Evolutionary conservation across 2,797 vertebrate genomes (phyloP), one percentile per base, ranked within the genome.

Genomic region (Sebastes steindachneri): DNA sequence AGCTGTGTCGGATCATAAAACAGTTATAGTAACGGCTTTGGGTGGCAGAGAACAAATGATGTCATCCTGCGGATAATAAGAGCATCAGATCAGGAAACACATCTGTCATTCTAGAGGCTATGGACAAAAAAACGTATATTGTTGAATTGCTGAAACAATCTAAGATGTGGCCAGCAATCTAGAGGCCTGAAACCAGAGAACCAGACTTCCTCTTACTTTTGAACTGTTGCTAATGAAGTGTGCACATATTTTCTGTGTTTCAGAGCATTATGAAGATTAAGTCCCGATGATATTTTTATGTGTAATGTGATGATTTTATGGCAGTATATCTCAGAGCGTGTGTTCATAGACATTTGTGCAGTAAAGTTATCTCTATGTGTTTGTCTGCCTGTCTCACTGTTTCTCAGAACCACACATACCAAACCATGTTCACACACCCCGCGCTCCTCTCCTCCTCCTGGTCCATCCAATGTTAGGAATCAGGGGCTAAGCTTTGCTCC

Each of bases 161-260:
- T 11, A 37, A 54, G 8, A 12, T 41, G 17, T 63, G 31, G 25
- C 8, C 15, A 14, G 8, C 17, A 35, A 3, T 26, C 9, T 19
- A 5, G 23, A 35, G 17, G 4, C 21, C 1, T 17, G 19, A 65
- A 66, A 45, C 23, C 9, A 23, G 4, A 0, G 12, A 75, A 57
- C 35, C 4, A 10, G 41, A 19, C 10, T 48, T 68, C 25, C 0
- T 14, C 26, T 67, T n/a, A 55, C 62, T 72, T 72, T 54, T 55
- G 33, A 59, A 64, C 17, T 73, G 57, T 62, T 33, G 41, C 57
- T 54, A 9, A 21, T 68, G 48, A 35, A 73, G 71, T 54, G 59
- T 71, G 64, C 51, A 64, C 58, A 79, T 57, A 64, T 83, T 77
- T 67, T 51, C 63, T 33, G 10, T 69, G 62, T 76, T 65, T 79